Base-by-base conservation (phyloP, 2,113 vertebrate species). In the Cricetomys ansorgei region DNA sequence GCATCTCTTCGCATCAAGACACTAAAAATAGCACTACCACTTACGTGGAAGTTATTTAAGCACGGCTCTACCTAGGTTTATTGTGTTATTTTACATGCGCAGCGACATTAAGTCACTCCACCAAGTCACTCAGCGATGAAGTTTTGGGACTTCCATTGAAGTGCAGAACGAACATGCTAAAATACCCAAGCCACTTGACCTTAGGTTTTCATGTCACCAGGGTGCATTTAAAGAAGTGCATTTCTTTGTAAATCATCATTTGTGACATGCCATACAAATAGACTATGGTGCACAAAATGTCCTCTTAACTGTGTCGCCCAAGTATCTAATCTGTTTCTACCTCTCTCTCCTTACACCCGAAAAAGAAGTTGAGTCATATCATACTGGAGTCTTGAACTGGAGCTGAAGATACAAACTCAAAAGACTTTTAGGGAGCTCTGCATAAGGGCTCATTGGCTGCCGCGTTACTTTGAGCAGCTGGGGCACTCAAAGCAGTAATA, bases 11-110 rank as follows among this genome's bases (percentile, higher is more conserved):
- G 67, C 59, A 76, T 95, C 65, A 62, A 73, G 37, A 53, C 55
- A 89, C 37, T 65, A 53, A 83, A 94, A 95, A 95, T 84, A 89
- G 76, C n/a, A 43, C 37, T 59, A 40, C 65, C 50, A 80, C 59
- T 90, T 76, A 43, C 0, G 16, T 57, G 55, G 27, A 57, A 67
- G 37, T 87, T 90, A 53, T 40, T 48, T n/a, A 72, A 53, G 69
- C 31, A 21, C 27, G 69, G 34, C 27, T 62, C 65, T 89, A 8
- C 76, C n/a, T n/a, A n/a, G 37, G 75, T 59, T 73, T 87, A 45
- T 1, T 89, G 43, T 91, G 89, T 91, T 89, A 29, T 92, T 89
- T 94, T 48, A 70, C 50, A 34, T 43, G 62, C 43, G 55, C 55
- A 48, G 72, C 69, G 9, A 89, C 40, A 7, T 73, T 76, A 76